A percentile compares a stretch with the other conserved stretches of the same genome.
Evolutionary conservation across 23 tunicate genomes (phyloP).

Genomic region (Phallusia fumigata): DNA sequence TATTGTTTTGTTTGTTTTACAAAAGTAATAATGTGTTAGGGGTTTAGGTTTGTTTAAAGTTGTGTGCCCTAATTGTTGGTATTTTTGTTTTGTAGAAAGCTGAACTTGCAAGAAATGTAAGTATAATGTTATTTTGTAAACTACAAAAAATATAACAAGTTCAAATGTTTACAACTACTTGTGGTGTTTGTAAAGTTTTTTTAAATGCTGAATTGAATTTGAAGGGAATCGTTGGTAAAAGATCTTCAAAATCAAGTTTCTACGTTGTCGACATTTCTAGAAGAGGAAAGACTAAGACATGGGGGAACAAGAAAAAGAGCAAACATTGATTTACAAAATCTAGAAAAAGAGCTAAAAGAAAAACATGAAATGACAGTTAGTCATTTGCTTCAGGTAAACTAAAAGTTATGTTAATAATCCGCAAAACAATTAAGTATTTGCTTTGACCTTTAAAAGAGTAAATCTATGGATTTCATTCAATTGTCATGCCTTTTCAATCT

Average conservation of each 20-base stretch:
- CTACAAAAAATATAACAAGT: no score
- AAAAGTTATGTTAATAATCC: not conserved
- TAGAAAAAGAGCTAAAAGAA: slow-evolving; percentile 18
- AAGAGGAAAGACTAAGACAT: slow-evolving; percentile 85
- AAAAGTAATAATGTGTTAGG: no score
- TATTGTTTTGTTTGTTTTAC: not conserved
- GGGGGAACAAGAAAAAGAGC: slow-evolving; percentile 81
- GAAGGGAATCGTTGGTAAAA: slow-evolving; percentile 61
- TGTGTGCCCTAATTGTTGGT: not conserved
- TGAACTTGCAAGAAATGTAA: slow-evolving; percentile 50
- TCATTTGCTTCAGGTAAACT: slow-evolving; percentile 28
- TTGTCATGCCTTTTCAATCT: no score
- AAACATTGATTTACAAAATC: slow-evolving; percentile 37
- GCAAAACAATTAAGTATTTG: not conserved
- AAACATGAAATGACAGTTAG: slow-evolving; percentile 26
- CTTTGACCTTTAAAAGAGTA: no score
- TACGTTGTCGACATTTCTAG: slow-evolving; percentile 55
- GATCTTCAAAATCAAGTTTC: slow-evolving; percentile 71
- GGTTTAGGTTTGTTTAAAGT: not conserved
- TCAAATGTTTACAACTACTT: no score
- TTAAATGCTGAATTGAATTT: not conserved
- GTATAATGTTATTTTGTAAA: slow-evolving; percentile 9
- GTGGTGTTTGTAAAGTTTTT: no score
- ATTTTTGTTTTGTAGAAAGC: slow-evolving; percentile 44
- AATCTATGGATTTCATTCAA: no score